These are phyloP conservation scores for Bradysia coprophila DNA, from an alignment of 1,140 invertebrate genomes.

Conservation along the genomic window DNA sequence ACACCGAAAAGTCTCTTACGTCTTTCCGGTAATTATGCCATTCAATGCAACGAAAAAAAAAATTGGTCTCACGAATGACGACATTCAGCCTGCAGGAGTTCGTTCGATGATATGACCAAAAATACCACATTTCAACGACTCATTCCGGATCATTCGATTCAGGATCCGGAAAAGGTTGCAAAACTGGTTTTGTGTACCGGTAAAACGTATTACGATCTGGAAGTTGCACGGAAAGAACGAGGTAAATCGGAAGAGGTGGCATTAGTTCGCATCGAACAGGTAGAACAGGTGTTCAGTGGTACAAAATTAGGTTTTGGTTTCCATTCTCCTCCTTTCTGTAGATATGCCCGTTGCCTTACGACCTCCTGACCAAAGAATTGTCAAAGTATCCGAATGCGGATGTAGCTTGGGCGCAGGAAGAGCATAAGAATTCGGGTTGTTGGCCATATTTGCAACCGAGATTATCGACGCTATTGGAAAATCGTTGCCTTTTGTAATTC, in stretches of 20 bases:
- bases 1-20: slow-evolving; percentile 65
- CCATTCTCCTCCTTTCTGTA: no score
- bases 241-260: slow-evolving; percentile 51
- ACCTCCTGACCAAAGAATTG: slow-evolving; percentile 77
- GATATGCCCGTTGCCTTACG: slow-evolving; percentile 96
- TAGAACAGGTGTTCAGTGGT: no score
- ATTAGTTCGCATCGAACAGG: slow-evolving; percentile 64
- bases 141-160: slow-evolving; percentile 36
- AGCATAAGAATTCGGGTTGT: slow-evolving; percentile 96
- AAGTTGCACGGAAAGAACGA: slow-evolving; percentile 40
- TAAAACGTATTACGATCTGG: slow-evolving; percentile 72
- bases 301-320: no score
- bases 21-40: no score
- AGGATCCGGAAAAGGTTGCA: slow-evolving; percentile 37
- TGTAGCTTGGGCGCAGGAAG: slow-evolving; percentile 89
- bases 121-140: slow-evolving; percentile 26
- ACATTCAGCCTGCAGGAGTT: slow-evolving; percentile 44
- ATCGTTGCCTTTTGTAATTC: slow-evolving; percentile 26
- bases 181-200: slow-evolving; percentile 62
- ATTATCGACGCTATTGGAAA: slow-evolving; percentile 61
- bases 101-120: slow-evolving; percentile 46
- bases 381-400: slow-evolving; percentile 83
- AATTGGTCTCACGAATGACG: no score
- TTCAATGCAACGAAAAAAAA: no score
- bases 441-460: slow-evolving; percentile 92